Evolutionary conservation across 2,888 invertebrate genomes (phyloP).

Genomic region (Archips xylosteana): DNA sequence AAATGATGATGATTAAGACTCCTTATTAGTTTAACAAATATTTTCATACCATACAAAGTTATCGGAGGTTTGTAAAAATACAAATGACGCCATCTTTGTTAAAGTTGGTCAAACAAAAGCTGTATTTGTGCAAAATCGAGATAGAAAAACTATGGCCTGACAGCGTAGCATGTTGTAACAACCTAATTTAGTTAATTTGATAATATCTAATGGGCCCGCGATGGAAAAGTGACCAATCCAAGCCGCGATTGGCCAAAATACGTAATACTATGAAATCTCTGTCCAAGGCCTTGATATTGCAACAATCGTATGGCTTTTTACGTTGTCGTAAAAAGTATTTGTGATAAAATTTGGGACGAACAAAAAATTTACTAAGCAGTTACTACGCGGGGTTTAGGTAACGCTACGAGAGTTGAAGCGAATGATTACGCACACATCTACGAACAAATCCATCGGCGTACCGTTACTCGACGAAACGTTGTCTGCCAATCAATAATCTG

Average conservation of each 20-base stretch:
- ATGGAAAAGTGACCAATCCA: constrained; percentile 28
- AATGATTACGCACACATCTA: too few species aligned
- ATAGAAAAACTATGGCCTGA: neutral
- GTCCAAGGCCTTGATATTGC: constrained; percentile 36
- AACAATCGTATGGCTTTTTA: constrained; percentile 39
- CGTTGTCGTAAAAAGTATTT: constrained; percentile 37
- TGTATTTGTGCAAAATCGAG: neutral
- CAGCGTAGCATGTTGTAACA: constrained; percentile 16
- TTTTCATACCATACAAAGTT: too few species aligned
- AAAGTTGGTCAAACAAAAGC: neutral
- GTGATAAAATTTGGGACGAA: constrained; percentile 26
- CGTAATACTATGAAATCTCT: constrained; percentile 35
- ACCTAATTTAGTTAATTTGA: constrained; percentile 27
- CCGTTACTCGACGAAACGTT: too few species aligned
- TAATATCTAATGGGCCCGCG: constrained; percentile 27
- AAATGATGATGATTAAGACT: too few species aligned
- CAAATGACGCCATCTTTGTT: neutral
- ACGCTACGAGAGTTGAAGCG: too few species aligned
- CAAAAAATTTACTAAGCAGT: constrained; percentile 16
- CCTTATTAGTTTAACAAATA: too few species aligned
- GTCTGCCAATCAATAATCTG: too few species aligned
- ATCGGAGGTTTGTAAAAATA: too few species aligned
- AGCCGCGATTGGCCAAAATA: constrained; percentile 25
- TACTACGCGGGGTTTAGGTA: neutral
- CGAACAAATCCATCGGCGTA: too few species aligned